Percentiles rank a stretch among this genome's conserved stretches.
Evolutionary conservation across 2,888 invertebrate genomes (phyloP).

Genomic region (Linnaemya vulpina): DNA sequence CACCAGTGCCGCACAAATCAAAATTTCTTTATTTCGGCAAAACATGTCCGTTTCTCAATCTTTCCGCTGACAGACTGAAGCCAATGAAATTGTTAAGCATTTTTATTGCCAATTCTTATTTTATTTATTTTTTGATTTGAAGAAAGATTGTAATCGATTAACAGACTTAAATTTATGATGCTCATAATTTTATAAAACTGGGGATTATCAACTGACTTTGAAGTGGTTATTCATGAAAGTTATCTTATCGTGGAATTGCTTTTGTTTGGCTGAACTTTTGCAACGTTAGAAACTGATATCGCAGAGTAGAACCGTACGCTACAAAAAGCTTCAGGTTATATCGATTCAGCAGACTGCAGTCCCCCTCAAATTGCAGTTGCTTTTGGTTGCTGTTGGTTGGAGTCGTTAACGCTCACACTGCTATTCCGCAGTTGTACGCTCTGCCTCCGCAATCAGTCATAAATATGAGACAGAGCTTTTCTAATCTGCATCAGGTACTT

Average conservation of each 20-base stretch:
- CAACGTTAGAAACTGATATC: not conserved
- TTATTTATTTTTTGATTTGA: not conserved
- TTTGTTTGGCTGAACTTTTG: not conserved
- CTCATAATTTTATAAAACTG: not conserved
- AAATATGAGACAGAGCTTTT: too few species aligned
- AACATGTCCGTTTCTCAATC: constrained; percentile 43
- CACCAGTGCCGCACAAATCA: constrained; percentile 7
- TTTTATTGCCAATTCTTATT: not conserved
- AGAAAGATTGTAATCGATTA: constrained; percentile 22
- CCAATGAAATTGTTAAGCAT: not conserved
- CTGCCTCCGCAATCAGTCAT: too few species aligned
- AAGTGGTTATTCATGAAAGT: constrained; percentile 16
- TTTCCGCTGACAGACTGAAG: constrained; percentile 11
- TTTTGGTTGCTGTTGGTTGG: too few species aligned
- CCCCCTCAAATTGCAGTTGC: too few species aligned
- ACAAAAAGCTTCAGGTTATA: too few species aligned
- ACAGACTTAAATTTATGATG: constrained; percentile 16
- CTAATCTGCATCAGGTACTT: too few species aligned
- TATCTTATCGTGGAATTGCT: constrained; percentile 37
- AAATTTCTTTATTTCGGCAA: not conserved
- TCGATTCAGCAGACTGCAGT: too few species aligned
- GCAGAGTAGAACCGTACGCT: not conserved
- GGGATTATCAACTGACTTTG: not conserved
- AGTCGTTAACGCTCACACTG: too few species aligned
- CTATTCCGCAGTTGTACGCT: too few species aligned